These are phyloP conservation scores for Palythoa caribaeorum DNA, from an alignment of 92 coral and sea anemone species.

Conservation along the genomic window DNA sequence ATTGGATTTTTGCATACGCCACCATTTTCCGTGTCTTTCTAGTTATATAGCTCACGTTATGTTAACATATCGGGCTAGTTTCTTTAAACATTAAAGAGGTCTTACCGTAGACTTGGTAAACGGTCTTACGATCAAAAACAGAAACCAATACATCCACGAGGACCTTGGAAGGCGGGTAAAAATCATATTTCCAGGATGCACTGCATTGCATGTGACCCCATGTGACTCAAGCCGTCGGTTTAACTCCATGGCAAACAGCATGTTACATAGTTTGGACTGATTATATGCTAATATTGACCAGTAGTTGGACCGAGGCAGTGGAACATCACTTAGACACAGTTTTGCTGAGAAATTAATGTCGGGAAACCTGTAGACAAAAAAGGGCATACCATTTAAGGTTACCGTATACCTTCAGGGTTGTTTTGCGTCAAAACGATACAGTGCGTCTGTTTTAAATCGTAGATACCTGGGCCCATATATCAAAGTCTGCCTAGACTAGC, in stretches of 20 bases:
- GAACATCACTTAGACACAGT: constrained; percentile 69
- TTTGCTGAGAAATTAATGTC: constrained; percentile 82
- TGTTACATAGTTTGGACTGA: constrained; percentile 92
- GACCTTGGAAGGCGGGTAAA: constrained; percentile 80
- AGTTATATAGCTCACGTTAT: neutral
- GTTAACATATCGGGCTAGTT: neutral
- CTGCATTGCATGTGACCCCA: constrained; percentile 94
- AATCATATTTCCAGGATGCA: constrained; percentile 95
- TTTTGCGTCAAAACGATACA: too few species aligned
- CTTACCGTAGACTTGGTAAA: constrained; percentile 90
- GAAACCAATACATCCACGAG: constrained; percentile 85
- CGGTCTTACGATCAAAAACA: constrained; percentile 82
- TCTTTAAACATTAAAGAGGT: neutral
- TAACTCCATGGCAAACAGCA: constrained; percentile 91
- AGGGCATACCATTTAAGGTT: too few species aligned
- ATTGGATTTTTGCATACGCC: too few species aligned
- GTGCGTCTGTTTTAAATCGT: too few species aligned
- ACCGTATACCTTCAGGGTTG: too few species aligned
- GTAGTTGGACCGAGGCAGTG: constrained; percentile 79
- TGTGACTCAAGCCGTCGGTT: constrained; percentile 80
- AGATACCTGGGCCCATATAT: too few species aligned
- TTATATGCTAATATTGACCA: constrained; percentile 95
- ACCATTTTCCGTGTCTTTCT: too few species aligned
- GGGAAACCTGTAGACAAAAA: constrained; percentile 72
- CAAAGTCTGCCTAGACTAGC: too few species aligned